These are phyloP conservation scores for Heterodera schachtii DNA, from an alignment of 1,140 invertebrate species.

Conservation along the genomic window DNA sequence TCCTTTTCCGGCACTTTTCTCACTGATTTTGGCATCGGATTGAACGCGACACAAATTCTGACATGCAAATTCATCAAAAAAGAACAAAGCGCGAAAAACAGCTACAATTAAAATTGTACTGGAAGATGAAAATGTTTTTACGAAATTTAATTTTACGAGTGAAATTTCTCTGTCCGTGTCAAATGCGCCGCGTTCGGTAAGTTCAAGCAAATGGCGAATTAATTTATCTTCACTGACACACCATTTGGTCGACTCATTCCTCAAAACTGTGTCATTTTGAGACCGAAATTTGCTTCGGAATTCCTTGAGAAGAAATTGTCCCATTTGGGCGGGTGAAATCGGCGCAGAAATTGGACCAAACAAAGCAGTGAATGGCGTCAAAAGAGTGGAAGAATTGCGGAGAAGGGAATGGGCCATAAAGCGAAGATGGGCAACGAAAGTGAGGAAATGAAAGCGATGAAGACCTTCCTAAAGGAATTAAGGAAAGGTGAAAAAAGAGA, in stretches of 20 bases:
- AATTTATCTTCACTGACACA: slow-evolving; percentile 3
- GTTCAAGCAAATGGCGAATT: not conserved
- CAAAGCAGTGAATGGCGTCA: slow-evolving; percentile 5
- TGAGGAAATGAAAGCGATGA: slow-evolving; percentile 36
- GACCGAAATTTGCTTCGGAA: slow-evolving; percentile 17
- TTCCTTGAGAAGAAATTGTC: not conserved
- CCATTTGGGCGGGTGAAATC: slow-evolving; percentile 18
- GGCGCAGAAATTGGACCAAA: slow-evolving; percentile 25
- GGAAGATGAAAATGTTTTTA: not conserved
- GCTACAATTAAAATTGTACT: slow-evolving; percentile 24
- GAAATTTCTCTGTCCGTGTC: slow-evolving; percentile 31
- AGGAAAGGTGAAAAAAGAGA: not conserved
- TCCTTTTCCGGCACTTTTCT: not conserved
- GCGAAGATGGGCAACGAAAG: slow-evolving; percentile 35
- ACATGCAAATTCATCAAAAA: slow-evolving; percentile 26
- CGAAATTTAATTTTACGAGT: slow-evolving; percentile 16
- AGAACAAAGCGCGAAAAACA: slow-evolving; percentile 39
- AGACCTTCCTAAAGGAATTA: slow-evolving; percentile 9
- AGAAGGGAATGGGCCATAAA: slow-evolving; percentile 30
- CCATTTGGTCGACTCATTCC: slow-evolving; percentile 12
- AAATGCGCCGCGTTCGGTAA: slow-evolving; percentile 8
- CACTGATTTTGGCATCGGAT: slow-evolving; percentile 40
- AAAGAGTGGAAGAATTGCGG: slow-evolving; percentile 13
- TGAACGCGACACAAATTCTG: slow-evolving; percentile 35
- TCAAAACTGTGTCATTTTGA: slow-evolving; percentile 6